Base-by-base conservation (phyloP, 2,797 vertebrate species). In the Dallia pectoralis region DNA sequence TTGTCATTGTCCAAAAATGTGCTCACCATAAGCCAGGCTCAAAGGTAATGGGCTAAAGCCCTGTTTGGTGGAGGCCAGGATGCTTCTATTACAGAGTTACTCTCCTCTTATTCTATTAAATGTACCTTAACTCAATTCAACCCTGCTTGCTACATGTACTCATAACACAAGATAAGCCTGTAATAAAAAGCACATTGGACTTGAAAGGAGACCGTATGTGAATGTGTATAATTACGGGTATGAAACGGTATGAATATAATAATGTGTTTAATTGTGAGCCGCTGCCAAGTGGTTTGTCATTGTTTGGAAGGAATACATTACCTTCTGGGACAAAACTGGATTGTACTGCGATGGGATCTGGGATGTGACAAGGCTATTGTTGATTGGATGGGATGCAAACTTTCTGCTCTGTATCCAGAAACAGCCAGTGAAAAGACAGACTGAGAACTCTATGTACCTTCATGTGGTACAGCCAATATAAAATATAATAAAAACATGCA, bases 161-260 rank as follows among this genome's bases (percentile, higher is more conserved):
- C 83, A 89, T 93, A 89, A 90, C 72, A 48, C 69, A 79, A 70
- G 86, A 90, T 88, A 86, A 84, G 84, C 87, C 72, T 92, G 84
- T 91, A 93, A 93, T 90, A 82, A 88, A 89, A 91, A 89, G 83
- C 92, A 93, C 68, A 88, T 90, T 89, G 30, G 63, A 89, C 88
- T 88, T 92, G 81, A 93, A 92, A 92, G 90, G 76, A 80, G n/a
- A 79, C 78, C 85, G 85, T 82, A 87, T 87, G 88, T 66, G 84
- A 89, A 90, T 87, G 88, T 87, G 78, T 89, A 84, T 91, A 90
- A 91, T 91, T 89, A 82, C 79, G 85, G 87, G 85, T 90, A 92
- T 91, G 90, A 83, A 91, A n/a, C n/a, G n/a, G n/a, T n/a, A n/a
- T n/a, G n/a, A 92, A 90, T 89, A 90, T 85, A 90, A 88, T 91